Evolutionary conservation across 2,113 vertebrate genomes (phyloP), one percentile per base, ranked within the genome.

Genomic region (Mastomys natalensis): DNA sequence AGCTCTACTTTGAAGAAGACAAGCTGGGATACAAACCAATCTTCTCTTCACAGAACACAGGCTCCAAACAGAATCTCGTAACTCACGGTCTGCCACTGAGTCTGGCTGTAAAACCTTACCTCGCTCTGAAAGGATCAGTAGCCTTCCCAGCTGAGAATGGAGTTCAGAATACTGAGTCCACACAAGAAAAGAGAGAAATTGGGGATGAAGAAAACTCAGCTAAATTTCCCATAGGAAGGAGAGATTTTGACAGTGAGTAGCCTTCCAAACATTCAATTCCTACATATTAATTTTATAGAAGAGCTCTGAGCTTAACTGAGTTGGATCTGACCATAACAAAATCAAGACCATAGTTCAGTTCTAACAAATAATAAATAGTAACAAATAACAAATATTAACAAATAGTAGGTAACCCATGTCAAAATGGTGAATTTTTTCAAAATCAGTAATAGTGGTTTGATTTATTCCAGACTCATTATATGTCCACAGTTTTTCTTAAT

Each of bases 171-270:
- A 98, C 43, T 96, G 98, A 98, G 81, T 98, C 98, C 96, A 96
- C 98, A 60, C 99, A 99, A 89, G 98, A 99, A 98, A 98, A 98
- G 81, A 98, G 98, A 98, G 98, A 98, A 87, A 98, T 95, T 66
- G 97, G 91, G 53, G 97, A 98, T 87, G 98, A 98, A 98, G 98
- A 99, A 98, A 98, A 98, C 82, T 97, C 98, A 91, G 97, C 97
- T 98, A 98, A 98, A 95, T 98, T 99, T 91, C 98, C 99, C 31
- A 98, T 99, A 95, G 98, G 98, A 97, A 99, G 98, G 97, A 98
- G 98, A 98, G 98, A 99, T 98, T 98, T 99, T 92, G 99, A 99
- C 96, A 98, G 99, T 99, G 98, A 99, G 99, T 98, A 95, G 74
- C 85, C 93, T 97, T 97, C 94, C 90, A 11, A 74, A 96, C 94